Evolutionary conservation across 1,140 invertebrate species (phyloP), one percentile per base, ranked within the genome.

Genomic region (Yoshiicerus persimilis): DNA sequence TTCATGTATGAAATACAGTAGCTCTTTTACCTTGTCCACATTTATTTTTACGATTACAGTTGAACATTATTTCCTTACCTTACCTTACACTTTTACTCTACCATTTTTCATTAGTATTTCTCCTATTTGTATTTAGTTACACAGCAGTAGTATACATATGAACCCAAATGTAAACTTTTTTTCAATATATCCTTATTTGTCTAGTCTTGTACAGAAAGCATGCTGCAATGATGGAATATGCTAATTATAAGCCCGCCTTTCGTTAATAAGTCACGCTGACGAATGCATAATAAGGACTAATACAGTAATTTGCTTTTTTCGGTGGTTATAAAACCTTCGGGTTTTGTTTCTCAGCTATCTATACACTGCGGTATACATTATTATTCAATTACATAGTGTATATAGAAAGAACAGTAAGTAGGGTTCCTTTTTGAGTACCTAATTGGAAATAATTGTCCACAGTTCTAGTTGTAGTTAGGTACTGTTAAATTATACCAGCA

Each of bases 271-370:
- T 80, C 75, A 80, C 75, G 75, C 16, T 80, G 75, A 20, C 75
- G 75, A 80, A 80, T 80, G 34, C 75, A 80, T 80, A 80, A 80
- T 80, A 32, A 80, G 75, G 30, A n/a, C 75, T 80, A 80, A 80
- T 80, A 34, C 32, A 80, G 75, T 80, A 80, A 80, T 80, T 80
- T 34, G 11, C 75, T 38, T 80, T 80, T 80, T 32, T 30, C 66
- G 64, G 25, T 30, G n/a, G 13, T 56, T n/a, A 56, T n/a, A 56
- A n/a, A n/a, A n/a, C 2, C 47, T 56, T 4, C 4, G 47, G 47
- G 47, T n/a, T 56, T 56, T 56, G 47, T n/a, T 56, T 16, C 20
- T 4, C n/a, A 16, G 13, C 13, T n/a, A 56, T n/a, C n/a, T n/a
- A n/a, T n/a, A n/a, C n/a, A n/a, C n/a, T n/a, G n/a, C n/a, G n/a